A percentile compares a stretch with the other conserved stretches of the same genome.
Conservation (phyloP, 1,140 invertebrate species). For the Drosophila funebris region DNA sequence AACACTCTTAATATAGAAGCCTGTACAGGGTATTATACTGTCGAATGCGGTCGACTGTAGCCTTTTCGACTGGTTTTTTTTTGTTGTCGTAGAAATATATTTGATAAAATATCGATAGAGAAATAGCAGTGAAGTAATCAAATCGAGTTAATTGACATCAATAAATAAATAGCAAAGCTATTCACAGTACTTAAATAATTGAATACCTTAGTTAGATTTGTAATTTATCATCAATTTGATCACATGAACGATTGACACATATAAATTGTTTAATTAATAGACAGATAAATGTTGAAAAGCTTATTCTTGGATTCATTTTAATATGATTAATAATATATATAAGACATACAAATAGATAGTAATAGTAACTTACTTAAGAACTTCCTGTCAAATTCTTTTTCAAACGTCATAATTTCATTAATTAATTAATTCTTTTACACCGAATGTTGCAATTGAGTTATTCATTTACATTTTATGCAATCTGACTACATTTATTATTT, state of each 20-base stretch:
- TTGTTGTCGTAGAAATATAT: no score
- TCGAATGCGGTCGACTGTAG: no score
- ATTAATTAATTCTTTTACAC: not conserved
- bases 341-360: no score
- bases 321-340: no score
- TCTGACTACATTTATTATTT: conserved; percentile 9
- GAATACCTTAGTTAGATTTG: not conserved
- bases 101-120: not conserved
- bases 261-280: no score
- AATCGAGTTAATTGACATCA: not conserved
- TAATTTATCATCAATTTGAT: not conserved
- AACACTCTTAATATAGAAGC: no score
- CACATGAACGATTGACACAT: no score
- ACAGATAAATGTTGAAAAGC: no score
- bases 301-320: no score
- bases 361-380: no score
- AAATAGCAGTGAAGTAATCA: not conserved
- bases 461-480: conserved; percentile 6
- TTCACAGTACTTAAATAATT: not conserved
- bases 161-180: not conserved
- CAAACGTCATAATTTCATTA: not conserved
- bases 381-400: not conserved
- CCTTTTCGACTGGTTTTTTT: no score
- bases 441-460: not conserved
- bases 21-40: no score